These are phyloP conservation scores for Plestiodon gilberti DNA, from an alignment of 2,113 vertebrate genomes.

Conservation along the genomic window DNA sequence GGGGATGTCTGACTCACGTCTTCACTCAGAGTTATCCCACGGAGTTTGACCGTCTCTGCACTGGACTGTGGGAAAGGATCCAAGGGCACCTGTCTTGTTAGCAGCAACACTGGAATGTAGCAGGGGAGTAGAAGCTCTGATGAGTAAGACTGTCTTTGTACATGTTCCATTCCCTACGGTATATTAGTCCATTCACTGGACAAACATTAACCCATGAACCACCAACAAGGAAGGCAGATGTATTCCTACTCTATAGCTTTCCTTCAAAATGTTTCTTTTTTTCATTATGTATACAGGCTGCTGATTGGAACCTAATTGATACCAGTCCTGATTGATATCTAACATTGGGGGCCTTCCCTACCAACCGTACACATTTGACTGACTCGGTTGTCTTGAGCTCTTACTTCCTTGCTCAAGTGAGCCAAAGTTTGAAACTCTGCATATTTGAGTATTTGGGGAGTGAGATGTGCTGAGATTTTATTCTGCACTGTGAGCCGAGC, in stretches of 20 bases:
- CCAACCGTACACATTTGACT: background rate
- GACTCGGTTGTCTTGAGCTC: background rate
- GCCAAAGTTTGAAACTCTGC: background rate
- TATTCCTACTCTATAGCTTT: background rate
- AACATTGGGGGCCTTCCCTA: background rate
- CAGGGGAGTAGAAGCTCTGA: background rate
- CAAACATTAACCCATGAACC: background rate
- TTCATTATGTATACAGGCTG: background rate
- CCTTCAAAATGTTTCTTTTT: background rate
- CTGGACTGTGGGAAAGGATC: rapidly evolving
- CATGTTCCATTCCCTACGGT: background rate
- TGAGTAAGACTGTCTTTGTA: background rate
- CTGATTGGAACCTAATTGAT: too few relatives aligned
- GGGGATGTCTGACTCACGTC: background rate
- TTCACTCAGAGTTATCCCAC: background rate
- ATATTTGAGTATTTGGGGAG: background rate
- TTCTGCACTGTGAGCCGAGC: too few relatives aligned
- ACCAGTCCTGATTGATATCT: too few relatives aligned
- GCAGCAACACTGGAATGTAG: rapidly evolving
- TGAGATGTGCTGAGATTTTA: background rate
- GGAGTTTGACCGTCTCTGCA: too few relatives aligned
- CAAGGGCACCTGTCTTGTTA: rapidly evolving
- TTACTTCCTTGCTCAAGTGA: background rate
- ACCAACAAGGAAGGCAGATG: background rate
- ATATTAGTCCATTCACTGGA: background rate